Percentiles rank a stretch among this genome's conserved stretches.
Evolutionary conservation across 2,888 invertebrate species (phyloP).

Genomic region (Ormyrus rosae): DNA sequence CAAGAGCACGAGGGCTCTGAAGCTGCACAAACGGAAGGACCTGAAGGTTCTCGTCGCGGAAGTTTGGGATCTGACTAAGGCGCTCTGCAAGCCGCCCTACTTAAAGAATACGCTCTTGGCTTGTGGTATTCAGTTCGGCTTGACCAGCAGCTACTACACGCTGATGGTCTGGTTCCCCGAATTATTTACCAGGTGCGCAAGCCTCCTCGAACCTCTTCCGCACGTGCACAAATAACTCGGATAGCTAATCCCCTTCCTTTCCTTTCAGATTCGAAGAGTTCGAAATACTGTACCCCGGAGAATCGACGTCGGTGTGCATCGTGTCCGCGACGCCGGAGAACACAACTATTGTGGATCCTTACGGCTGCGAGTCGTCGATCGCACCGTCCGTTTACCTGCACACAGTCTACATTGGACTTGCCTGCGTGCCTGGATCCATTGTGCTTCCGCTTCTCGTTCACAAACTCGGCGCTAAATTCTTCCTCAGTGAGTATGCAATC

Average conservation of each 20-base stretch:
- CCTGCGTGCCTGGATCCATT: constrained; percentile 88
- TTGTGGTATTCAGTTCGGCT: constrained; percentile 89
- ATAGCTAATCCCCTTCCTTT: not conserved
- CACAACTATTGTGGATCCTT: constrained; percentile 73
- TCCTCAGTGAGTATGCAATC: constrained; percentile 81
- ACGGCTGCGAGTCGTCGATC: constrained; percentile 80
- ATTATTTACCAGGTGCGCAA: constrained; percentile 79
- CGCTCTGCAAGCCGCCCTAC: constrained; percentile 85
- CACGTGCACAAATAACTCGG: too few relatives aligned
- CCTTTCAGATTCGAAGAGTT: constrained; percentile 85
- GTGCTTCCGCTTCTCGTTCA: constrained; percentile 88
- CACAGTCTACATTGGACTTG: constrained; percentile 87
- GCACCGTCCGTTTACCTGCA: constrained; percentile 84
- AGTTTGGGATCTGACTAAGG: constrained; percentile 86
- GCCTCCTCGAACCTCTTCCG: too few relatives aligned
- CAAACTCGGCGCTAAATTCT: constrained; percentile 88
- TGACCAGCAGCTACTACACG: constrained; percentile 92
- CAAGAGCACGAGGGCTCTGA: constrained; percentile 83
- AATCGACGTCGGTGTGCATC: constrained; percentile 85
- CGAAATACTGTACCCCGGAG: constrained; percentile 81
- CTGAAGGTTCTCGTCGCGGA: constrained; percentile 82
- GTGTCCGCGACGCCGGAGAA: constrained; percentile 80
- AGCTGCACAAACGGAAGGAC: constrained; percentile 85
- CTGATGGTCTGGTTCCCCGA: constrained; percentile 96
- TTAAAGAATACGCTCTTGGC: constrained; percentile 85